phyloP scores from a whole-genome alignment of 2,113 vertebrate genomes.

The Neoarius graeffei region DNA sequence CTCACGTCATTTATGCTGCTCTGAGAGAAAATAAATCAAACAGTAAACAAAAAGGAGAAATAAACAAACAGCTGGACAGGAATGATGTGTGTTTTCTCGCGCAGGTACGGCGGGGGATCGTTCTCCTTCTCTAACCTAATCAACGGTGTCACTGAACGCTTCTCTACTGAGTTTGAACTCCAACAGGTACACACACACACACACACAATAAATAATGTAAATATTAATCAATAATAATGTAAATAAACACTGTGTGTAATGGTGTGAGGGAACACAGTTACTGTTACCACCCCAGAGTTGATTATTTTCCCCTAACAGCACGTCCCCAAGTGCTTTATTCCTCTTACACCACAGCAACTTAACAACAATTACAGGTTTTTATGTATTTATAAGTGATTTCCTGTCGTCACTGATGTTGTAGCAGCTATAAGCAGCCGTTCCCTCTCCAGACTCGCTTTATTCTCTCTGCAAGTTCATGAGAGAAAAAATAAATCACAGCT shows the following conservation, averaged over 20 bases:
- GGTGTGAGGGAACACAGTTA: too few species aligned
- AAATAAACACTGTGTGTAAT: too few species aligned
- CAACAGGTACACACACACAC: slow-evolving; percentile 73
- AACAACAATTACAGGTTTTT: background rate
- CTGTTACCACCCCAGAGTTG: too few species aligned
- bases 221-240: too few species aligned
- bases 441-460: background rate
- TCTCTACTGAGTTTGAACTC: slow-evolving; percentile 81
- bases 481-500: too few species aligned
- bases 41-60: background rate
- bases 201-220: background rate
- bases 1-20: background rate
- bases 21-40: background rate
- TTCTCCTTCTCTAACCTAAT: slow-evolving; percentile 91
- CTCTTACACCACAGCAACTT: too few species aligned
- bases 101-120: slow-evolving; percentile 86
- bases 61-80: background rate
- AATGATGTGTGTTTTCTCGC: background rate
- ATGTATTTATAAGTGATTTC: background rate
- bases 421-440: background rate
- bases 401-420: background rate
- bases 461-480: too few species aligned
- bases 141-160: slow-evolving; percentile 77
- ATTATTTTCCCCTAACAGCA: too few species aligned
- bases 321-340: too few species aligned